Conservation (phyloP, 2,888 invertebrate species). For the Tetranychus truncatus region DNA sequence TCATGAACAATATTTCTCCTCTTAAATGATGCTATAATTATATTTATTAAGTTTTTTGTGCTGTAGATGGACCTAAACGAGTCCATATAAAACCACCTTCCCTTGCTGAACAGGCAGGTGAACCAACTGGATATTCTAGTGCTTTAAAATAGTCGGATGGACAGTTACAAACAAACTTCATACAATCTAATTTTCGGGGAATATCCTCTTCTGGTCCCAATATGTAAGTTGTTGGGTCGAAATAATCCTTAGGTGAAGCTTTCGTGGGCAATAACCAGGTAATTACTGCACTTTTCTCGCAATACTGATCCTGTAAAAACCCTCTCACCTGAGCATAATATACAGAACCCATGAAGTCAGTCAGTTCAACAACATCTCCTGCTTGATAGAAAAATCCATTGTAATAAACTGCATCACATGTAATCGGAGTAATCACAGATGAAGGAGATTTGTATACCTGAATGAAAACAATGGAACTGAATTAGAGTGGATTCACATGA, state of each 20-base stretch:
- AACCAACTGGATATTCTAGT: constrained; percentile 18
- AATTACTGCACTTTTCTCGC: constrained; percentile 74
- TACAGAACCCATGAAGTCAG: constrained; percentile 51
- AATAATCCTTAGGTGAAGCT: constrained; percentile 52
- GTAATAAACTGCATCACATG: constrained; percentile 57
- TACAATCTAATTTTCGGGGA: constrained; percentile 59
- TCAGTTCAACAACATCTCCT: constrained; percentile 72
- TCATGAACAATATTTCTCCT: too few species aligned
- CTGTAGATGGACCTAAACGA: constrained; percentile 18
- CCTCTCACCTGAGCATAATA: constrained; percentile 80
- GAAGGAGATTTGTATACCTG: constrained; percentile 13
- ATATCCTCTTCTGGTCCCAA: constrained; percentile 82
- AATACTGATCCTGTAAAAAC: constrained; percentile 74
- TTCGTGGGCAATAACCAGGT: constrained; percentile 78
- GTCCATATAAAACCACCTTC: constrained; percentile 25
- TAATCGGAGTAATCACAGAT: constrained; percentile 42
- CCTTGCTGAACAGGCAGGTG: constrained; percentile 18
- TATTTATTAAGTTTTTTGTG: too few species aligned
- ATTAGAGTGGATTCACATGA: background rate
- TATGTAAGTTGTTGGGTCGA: constrained; percentile 72
- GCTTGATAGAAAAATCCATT: constrained; percentile 57
- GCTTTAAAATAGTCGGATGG: constrained; percentile 62
- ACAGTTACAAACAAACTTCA: constrained; percentile 83
- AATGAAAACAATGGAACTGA: background rate
- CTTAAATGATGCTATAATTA: too few species aligned